A percentile compares a stretch with the other conserved stretches of the same genome.
These are phyloP conservation scores for Fragariocoptes setiger DNA, from an alignment of 1,140 invertebrate genomes.

Conservation along the genomic window DNA sequence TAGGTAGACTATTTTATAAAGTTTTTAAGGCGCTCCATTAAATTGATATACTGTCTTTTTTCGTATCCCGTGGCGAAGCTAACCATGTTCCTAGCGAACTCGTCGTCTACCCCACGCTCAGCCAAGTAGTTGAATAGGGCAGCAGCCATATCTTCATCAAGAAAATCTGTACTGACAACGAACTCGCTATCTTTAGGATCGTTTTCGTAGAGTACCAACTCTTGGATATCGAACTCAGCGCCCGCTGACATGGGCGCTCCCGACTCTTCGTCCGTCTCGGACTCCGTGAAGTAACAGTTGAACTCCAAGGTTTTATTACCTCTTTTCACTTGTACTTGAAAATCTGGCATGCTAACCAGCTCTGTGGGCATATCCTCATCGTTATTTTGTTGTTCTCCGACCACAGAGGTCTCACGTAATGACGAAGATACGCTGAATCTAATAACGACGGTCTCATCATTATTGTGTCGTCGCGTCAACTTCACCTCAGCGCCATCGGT, in stretches of 20 bases:
- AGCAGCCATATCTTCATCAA: slow-evolving; percentile 69
- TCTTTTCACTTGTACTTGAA: slow-evolving; percentile 42
- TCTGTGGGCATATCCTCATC: background rate
- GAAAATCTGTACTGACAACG: slow-evolving; percentile 50
- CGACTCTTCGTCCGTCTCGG: slow-evolving; percentile 24
- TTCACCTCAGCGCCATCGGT: slow-evolving; percentile 40
- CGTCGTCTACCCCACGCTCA: slow-evolving; percentile 63
- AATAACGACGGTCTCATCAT: slow-evolving; percentile 44
- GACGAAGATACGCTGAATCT: slow-evolving; percentile 64
- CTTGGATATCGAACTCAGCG: slow-evolving; percentile 44
- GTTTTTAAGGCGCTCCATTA: slow-evolving; percentile 49
- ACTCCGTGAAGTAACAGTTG: slow-evolving; percentile 37
- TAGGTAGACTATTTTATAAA: slow-evolving; percentile 24
- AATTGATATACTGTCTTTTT: slow-evolving; percentile 47
- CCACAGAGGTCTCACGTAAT: slow-evolving; percentile 35
- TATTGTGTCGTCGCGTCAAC: slow-evolving; percentile 31
- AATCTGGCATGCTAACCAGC: slow-evolving; percentile 30
- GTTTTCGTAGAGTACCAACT: slow-evolving; percentile 46
- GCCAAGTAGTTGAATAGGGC: slow-evolving; percentile 67
- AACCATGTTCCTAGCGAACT: slow-evolving; percentile 53
- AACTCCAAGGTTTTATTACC: slow-evolving; percentile 35
- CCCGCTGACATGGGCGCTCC: slow-evolving; percentile 16
- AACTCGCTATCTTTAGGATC: slow-evolving; percentile 50
- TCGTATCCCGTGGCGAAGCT: slow-evolving; percentile 61
- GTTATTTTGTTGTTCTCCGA: slow-evolving; percentile 23